Evolutionary conservation across 2,888 invertebrate species (phyloP), one percentile per base, ranked within the genome.

Genomic region (Temnothorax unifasciatus): DNA sequence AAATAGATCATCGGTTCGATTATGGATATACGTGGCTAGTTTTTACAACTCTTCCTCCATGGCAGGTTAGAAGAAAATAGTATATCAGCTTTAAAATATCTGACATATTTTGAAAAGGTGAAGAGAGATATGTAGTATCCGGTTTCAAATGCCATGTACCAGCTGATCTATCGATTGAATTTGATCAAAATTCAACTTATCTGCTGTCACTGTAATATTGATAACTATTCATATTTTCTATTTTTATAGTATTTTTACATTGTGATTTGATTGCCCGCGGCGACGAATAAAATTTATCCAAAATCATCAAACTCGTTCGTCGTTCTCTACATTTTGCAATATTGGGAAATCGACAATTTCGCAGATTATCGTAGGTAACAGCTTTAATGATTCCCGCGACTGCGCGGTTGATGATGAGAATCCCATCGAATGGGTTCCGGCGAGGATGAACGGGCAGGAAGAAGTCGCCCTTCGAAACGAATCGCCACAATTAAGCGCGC

Each of bases 401-500:
- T 68, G 83, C 82, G 66, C 69, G 82, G 85, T 85, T 82, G 82
- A 86, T 84, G 86, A 86, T 76, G 86, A 64, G 89, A 59, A 84
- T 84, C 25, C 82, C 66, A 84, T 87, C 73, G 86, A 87, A 68
- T 68, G 59, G 41, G 41, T 54, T 47, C 38, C 11, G 64, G 66
- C 11, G 57, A 66, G 68, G 82, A 44, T 61, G 75, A 71, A 73
- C 74, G 71, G 52, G 63, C 66, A 66, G 81, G 57, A 77, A 82
- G 59, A 21, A 69, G 47, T 75, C 59, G 61, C 38, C 59, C 47
- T 71, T 71, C 79, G 89, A 87, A 88, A 90, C 87, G 89, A 88
- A 90, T 90, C 89, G 87, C 85, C 86, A 86, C 90, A 89, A 90
- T 90, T 90, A 90, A 89, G 88, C 86, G 83, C 86, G 89, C 89